These are phyloP conservation scores for Euphydryas editha DNA, from an alignment of 2,888 invertebrate species.

Conservation along the genomic window DNA sequence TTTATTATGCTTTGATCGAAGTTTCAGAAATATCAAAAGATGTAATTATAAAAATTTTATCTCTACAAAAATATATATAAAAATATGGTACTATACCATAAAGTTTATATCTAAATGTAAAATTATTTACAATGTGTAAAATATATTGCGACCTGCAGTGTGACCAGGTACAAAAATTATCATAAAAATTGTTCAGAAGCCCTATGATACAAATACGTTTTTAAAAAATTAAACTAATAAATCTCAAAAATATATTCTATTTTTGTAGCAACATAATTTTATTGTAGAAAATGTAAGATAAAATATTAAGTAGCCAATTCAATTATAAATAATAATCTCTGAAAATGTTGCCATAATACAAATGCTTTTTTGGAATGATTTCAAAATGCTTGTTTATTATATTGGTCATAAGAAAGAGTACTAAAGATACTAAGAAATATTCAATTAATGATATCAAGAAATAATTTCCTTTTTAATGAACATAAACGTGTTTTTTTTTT, in stretches of 20 bases:
- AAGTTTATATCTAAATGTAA: constrained; percentile 28
- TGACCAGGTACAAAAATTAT: constrained; percentile 34
- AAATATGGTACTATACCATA: constrained; percentile 40
- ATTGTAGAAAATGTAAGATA: not conserved
- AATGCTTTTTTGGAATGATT: constrained; percentile 13
- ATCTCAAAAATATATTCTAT: not conserved
- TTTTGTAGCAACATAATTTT: not conserved
- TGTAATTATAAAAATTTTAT: constrained; percentile 20
- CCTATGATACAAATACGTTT: constrained; percentile 12
- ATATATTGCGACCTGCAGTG: constrained; percentile 34
- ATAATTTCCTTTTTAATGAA: not conserved
- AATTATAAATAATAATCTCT: not conserved
- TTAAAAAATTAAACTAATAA: not conserved
- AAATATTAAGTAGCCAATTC: constrained; percentile 12
- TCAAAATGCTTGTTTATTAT: not conserved
- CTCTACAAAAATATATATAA: constrained; percentile 37
- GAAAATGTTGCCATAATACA: constrained; percentile 11
- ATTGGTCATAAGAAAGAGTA: not conserved
- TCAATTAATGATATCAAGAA: not conserved
- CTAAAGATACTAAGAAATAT: not conserved
- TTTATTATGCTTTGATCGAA: constrained; percentile 32
- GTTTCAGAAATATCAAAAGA: constrained; percentile 7
- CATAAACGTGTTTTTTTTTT: not conserved
- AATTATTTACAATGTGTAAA: constrained; percentile 39
- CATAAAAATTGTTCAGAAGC: constrained; percentile 9